These are phyloP conservation scores for Drosophila paulistorum DNA, from an alignment of 1,140 invertebrate genomes.

Conservation along the genomic window DNA sequence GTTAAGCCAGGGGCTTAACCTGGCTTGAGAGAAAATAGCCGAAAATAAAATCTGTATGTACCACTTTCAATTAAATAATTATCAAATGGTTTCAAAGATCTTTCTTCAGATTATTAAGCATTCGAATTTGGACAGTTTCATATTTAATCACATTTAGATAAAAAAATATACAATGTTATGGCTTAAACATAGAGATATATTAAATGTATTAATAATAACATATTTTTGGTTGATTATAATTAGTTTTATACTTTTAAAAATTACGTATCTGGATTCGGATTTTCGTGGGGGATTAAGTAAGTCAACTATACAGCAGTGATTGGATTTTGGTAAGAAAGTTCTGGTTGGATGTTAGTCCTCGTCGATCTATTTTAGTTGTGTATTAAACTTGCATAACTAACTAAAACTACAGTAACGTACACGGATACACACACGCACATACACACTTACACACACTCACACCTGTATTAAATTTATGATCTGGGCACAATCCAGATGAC, in stretches of 20 bases:
- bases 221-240: slow-evolving; percentile 60
- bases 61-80: too few species aligned
- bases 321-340: slow-evolving; percentile 20
- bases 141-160: slow-evolving; percentile 72
- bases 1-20: too few species aligned
- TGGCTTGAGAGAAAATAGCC: too few species aligned
- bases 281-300: slow-evolving; percentile 43
- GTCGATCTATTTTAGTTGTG: slow-evolving; percentile 49
- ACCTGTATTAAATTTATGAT: slow-evolving; percentile 22
- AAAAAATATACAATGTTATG: slow-evolving; percentile 74
- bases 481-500: slow-evolving; percentile 10
- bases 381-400: slow-evolving; percentile 62
- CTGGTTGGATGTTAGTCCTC: slow-evolving; percentile 59
- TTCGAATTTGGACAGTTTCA: neutral
- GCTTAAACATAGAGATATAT: slow-evolving; percentile 49
- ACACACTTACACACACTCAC: slow-evolving; percentile 20
- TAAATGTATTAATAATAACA: slow-evolving; percentile 54
- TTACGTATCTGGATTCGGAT: slow-evolving; percentile 44
- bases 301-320: slow-evolving; percentile 24
- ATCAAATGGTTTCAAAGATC: too few species aligned
- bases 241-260: slow-evolving; percentile 47
- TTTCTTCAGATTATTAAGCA: too few species aligned
- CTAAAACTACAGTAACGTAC: slow-evolving; percentile 64
- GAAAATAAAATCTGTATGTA: too few species aligned
- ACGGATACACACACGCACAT: slow-evolving; percentile 17